Evolutionary conservation across 1,140 invertebrate genomes (phyloP), one percentile per base, ranked within the genome.

Genomic region (Leptinotarsa undecemlineata): DNA sequence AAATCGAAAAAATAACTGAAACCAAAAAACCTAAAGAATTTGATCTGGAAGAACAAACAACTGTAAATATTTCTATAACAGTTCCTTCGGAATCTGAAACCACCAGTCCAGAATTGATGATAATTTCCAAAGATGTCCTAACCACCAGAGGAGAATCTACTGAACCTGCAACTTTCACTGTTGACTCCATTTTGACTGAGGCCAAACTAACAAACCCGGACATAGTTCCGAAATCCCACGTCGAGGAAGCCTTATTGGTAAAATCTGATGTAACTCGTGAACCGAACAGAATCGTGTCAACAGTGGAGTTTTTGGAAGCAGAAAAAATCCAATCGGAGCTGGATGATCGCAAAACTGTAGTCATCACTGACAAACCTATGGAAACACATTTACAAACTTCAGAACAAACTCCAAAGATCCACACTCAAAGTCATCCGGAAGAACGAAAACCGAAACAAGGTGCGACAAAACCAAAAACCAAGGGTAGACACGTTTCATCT

Each of bases 141-240:
- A 77, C 75, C 68, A 75, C 75, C 17, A 74, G 17, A 4, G 71
- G 73, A 68, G 63, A 77, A 19, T 21, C 14, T 6, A 20, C 70
- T 6, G 13, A 15, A 23, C 33, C 61, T 14, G 60, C 57, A 47
- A 68, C 73, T 17, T 81, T 79, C 48, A 78, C 76, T 62, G 75
- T 81, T 11, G 79, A 81, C n/a, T 79, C 79, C 6, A 76, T 81
- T 60, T 33, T 79, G 42, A 81, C 79, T 19, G 79, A 81, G 77
- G 71, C 78, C 13, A 69, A 79, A 33, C 17, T 77, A 4, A 71
- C 75, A 11, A 1, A 15, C 51, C 51, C 15, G 13, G 51, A 57
- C 4, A 6, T 11, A 51, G 42, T 14, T 47, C 19, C 20, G 23
- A 19, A 48, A 20, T 48, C 67, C 4, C n/a, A n/a, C 15, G 67